A percentile compares a stretch with the other conserved stretches of the same genome.
phyloP scores from a whole-genome alignment of 2,113 vertebrate genomes.

The Actenoides lindsayi region DNA sequence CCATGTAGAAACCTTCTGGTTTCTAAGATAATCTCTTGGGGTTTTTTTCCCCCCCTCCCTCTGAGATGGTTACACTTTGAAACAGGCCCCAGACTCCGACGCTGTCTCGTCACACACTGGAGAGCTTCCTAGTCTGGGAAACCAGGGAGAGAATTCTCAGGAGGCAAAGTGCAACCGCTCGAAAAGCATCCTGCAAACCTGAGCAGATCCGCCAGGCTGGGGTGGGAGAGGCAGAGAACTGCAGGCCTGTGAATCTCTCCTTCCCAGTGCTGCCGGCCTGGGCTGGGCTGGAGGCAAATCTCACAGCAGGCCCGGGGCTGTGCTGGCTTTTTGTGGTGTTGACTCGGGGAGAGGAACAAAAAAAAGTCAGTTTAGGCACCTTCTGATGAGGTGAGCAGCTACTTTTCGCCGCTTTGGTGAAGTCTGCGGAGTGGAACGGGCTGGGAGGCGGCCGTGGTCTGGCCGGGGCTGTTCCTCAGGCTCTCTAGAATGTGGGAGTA shows the following conservation, averaged over 20 bases:
- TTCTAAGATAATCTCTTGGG: neutral
- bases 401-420: rapidly evolving
- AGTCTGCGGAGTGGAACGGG: rapidly evolving
- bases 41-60: neutral
- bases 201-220: neutral
- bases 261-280: rapidly evolving
- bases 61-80: neutral
- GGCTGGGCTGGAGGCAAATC: neutral
- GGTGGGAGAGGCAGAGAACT: neutral
- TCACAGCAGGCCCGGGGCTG: neutral
- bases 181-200: too few species aligned
- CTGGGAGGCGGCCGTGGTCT: neutral
- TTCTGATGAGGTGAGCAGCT: neutral
- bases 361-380: neutral
- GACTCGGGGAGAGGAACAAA: neutral
- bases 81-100: neutral
- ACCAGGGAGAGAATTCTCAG: neutral
- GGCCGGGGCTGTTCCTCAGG: neutral
- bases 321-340: neutral
- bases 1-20: neutral
- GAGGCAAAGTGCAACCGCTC: neutral
- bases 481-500: neutral
- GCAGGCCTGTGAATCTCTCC: neutral
- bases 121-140: neutral
- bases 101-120: neutral